Evolutionary conservation across 2,797 vertebrate species (phyloP), one percentile per base, ranked within the genome.

Genomic region (Tinamus major): DNA sequence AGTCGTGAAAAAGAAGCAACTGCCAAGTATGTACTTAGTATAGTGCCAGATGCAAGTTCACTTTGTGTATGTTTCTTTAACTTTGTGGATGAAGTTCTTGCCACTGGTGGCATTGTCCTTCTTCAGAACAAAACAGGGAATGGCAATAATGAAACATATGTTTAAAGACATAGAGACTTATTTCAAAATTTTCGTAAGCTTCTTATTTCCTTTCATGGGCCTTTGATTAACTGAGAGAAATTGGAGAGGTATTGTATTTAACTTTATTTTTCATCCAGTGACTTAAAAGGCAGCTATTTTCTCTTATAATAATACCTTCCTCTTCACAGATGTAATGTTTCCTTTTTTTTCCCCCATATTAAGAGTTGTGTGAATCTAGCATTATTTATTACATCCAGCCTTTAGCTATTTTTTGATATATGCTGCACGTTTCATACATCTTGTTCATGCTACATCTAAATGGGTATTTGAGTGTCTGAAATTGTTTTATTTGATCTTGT

Each of bases 1-100:
- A 98, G 97, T 70, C 89, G 97, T 7, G 90, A 97, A 68, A 95
- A 89, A 35, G 93, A 95, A 26, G 55, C 89, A 10, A 84, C 95
- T 79, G 75, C 87, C 10, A 97, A 80, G 98, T 98, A 93, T 59
- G 96, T 94, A 58, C 64, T 44, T 62, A 82, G 58, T 65, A 61
- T 20, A 37, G 5, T 64, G 49, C 10, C 44, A 65, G 37, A 31
- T 76, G 24, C 76, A 79, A 59, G 69, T 92, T 79, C 8, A 4
- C 76, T 68, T 14, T 80, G 17, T 58, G 24, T 14, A 71, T 64
- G 16, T 62, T 41, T 39, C n/a, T 77, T 79, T 41, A 69, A 13
- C 24, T 80, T 77, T 33, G 58, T 72, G 77, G 87, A 78, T 93
- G 18, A 85, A 68, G 72, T 69, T 93, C 41, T 83, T 83, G 26